These are phyloP conservation scores for Fistularia tabacaria DNA, from an alignment of 2,797 vertebrate genomes.

Conservation along the genomic window DNA sequence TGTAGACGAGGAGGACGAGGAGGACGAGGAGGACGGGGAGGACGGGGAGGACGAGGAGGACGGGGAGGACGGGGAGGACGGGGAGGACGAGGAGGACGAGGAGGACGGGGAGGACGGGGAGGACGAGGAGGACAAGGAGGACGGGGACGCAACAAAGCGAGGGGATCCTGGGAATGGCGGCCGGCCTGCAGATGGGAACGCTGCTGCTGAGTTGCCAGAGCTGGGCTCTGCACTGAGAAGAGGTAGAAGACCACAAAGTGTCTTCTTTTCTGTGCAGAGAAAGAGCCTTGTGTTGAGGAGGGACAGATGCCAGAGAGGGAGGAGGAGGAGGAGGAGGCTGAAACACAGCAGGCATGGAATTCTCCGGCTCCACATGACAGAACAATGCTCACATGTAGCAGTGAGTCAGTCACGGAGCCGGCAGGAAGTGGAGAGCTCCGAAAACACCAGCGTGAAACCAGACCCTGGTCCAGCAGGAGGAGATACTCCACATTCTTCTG, in stretches of 20 bases:
- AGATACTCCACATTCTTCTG: slow-evolving; percentile 4
- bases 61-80: too few species aligned
- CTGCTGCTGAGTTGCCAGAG: slow-evolving; percentile 36
- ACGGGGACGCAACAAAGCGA: too few species aligned
- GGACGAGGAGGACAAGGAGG: too few species aligned
- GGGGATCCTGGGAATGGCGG: too few species aligned
- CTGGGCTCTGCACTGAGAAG: slow-evolving; percentile 41
- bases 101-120: too few species aligned
- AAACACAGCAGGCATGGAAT: slow-evolving; percentile 26
- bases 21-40: too few species aligned
- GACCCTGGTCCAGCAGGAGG: too few species aligned
- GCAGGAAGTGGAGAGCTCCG: too few species aligned
- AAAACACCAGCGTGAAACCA: slow-evolving; percentile 3
- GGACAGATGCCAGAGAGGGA: slow-evolving; percentile 53
- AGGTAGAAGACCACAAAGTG: slow-evolving; percentile 68
- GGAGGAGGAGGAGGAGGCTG: slow-evolving; percentile 46
- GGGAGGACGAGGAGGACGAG: too few species aligned
- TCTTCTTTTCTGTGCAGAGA: slow-evolving; percentile 55
- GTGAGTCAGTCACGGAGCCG: too few species aligned
- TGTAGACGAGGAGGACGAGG: slow-evolving; percentile 4
- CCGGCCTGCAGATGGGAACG: slow-evolving; percentile 13
- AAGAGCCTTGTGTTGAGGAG: slow-evolving; percentile 61
- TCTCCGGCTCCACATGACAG: slow-evolving; percentile 23
- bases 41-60: too few species aligned
- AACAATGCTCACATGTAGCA: slow-evolving; percentile 6